phyloP scores from a whole-genome alignment of 2,888 invertebrate species.

The Xanthostigma xanthostigma region DNA sequence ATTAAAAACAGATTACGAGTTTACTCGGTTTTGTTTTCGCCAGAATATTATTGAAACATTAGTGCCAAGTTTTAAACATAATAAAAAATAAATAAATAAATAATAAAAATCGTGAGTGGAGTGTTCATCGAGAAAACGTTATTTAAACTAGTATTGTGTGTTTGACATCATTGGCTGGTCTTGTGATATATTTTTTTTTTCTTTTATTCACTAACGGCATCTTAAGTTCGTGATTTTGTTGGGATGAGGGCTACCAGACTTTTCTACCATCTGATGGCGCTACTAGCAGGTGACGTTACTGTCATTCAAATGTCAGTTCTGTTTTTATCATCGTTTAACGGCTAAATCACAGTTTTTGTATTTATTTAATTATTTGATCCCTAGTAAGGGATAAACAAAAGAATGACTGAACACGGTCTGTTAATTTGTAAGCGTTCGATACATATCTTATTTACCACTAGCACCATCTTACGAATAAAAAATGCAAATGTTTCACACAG shows the following conservation, averaged over 20 bases:
- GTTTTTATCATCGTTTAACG: background rate
- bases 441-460: too few species aligned
- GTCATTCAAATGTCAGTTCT: too few species aligned
- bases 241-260: background rate
- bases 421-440: too few species aligned
- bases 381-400: too few species aligned
- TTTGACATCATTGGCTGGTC: constrained; percentile 5
- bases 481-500: too few species aligned
- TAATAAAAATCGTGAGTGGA: constrained; percentile 2
- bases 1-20: background rate
- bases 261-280: background rate
- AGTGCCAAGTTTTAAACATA: constrained; percentile 1
- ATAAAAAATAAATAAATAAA: constrained; percentile 1
- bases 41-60: background rate
- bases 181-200: background rate
- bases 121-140: background rate
- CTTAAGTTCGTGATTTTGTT: background rate
- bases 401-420: too few species aligned
- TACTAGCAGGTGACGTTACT: too few species aligned
- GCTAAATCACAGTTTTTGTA: too few species aligned
- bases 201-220: background rate
- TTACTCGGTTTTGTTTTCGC: background rate
- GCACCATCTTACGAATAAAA: too few species aligned
- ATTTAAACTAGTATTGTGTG: background rate
- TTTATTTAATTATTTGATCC: too few species aligned